These are phyloP conservation scores for Schizopygopsis pylzovi DNA, from an alignment of 2,797 vertebrate species.

Conservation along the genomic window DNA sequence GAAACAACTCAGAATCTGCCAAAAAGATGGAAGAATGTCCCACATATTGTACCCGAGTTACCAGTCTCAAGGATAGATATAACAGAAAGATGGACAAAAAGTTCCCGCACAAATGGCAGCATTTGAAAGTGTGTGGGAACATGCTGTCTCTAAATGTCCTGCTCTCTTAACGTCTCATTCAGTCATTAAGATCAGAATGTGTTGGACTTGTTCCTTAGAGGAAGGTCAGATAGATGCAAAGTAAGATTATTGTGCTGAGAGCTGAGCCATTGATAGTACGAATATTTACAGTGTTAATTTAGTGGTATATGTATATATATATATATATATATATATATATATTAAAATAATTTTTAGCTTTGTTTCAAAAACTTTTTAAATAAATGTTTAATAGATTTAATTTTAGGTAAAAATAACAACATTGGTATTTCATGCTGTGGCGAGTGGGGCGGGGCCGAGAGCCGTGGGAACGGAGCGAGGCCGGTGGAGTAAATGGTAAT, in stretches of 20 bases:
- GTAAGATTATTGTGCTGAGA: neutral
- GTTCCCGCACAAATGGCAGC: neutral
- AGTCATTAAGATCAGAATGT: slow-evolving; percentile 17
- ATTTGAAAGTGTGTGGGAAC: neutral
- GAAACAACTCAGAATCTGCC: neutral
- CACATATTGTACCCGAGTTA: neutral
- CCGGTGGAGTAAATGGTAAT: too few relatives aligned
- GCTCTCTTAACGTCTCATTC: neutral
- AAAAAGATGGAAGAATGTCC: slow-evolving; percentile 26
- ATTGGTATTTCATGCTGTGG: neutral
- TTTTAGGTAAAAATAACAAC: neutral
- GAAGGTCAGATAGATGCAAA: neutral
- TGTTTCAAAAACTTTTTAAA: neutral
- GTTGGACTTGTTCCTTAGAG: slow-evolving; percentile 16
- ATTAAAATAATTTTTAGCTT: neutral
- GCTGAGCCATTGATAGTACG: neutral
- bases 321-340: too few relatives aligned
- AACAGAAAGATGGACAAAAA: slow-evolving; percentile 13
- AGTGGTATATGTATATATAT: neutral
- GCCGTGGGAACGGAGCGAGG: too few relatives aligned
- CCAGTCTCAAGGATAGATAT: neutral
- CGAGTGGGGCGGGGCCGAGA: too few relatives aligned
- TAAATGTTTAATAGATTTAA: neutral
- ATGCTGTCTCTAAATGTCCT: neutral
- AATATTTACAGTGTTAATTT: neutral